A percentile compares a stretch with the other conserved stretches of the same genome.
phyloP scores from a whole-genome alignment of 2,888 invertebrate genomes.

The Eristalinus sepulchralis region DNA sequence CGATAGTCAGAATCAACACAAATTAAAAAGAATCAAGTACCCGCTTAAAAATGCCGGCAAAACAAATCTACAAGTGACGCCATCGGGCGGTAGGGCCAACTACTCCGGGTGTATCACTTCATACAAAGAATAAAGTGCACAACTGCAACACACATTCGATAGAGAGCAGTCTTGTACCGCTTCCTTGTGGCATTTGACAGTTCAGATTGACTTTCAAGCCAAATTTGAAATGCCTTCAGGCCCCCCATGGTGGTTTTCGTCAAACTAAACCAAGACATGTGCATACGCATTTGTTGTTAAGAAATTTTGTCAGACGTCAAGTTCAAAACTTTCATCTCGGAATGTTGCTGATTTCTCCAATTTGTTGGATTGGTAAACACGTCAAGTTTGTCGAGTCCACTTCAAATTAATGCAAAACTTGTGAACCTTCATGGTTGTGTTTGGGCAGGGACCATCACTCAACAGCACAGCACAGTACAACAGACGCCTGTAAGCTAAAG shows the following conservation, averaged over 20 bases:
- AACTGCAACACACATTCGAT: too few species aligned
- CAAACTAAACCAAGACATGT: background rate
- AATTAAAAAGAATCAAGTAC: too few species aligned
- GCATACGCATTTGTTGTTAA: background rate
- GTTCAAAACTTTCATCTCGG: background rate
- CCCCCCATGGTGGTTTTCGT: background rate
- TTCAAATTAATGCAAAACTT: constrained; percentile 23
- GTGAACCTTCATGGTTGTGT: constrained; percentile 1
- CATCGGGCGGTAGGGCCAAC: too few species aligned
- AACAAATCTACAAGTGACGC: too few species aligned
- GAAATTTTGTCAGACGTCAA: background rate
- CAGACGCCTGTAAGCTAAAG: background rate
- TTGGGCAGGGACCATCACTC: background rate
- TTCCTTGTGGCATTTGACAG: too few species aligned
- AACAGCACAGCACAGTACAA: background rate
- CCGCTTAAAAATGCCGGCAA: too few species aligned
- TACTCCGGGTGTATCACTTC: too few species aligned
- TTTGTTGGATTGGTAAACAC: constrained; percentile 1
- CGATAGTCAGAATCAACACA: too few species aligned
- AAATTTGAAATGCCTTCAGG: too few species aligned
- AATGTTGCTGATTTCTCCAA: background rate
- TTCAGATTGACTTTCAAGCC: too few species aligned
- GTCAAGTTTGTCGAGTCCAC: constrained; percentile 3
- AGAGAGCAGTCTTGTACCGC: too few species aligned
- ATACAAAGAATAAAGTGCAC: too few species aligned